These are phyloP conservation scores for Centroberyx gerrardi DNA, from an alignment of 2,797 vertebrate genomes.

Conservation along the genomic window DNA sequence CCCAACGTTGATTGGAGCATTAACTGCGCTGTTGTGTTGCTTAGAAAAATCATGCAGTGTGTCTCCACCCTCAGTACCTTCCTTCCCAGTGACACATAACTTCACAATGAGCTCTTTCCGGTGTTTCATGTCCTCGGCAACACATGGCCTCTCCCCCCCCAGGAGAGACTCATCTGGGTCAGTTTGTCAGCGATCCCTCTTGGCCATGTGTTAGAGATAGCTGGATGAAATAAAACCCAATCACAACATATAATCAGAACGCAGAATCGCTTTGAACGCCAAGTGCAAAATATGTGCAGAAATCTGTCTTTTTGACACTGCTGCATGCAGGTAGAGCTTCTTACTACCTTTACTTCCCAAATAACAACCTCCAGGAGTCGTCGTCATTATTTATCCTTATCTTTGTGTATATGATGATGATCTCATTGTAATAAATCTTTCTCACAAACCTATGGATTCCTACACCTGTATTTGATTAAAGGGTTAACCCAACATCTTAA, in stretches of 20 bases:
- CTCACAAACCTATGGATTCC: neutral
- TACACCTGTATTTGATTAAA: neutral
- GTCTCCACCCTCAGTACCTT: constrained; percentile 31
- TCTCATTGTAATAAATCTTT: constrained; percentile 5
- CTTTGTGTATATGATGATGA: neutral
- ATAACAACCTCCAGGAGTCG: neutral
- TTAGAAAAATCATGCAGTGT: constrained; percentile 24
- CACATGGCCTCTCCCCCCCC: constrained; percentile 7
- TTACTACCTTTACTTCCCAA: neutral
- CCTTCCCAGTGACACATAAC: constrained; percentile 36
- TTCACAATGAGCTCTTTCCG: constrained; percentile 31
- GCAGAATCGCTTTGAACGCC: neutral
- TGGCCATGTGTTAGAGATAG: neutral
- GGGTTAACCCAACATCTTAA: neutral
- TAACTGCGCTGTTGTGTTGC: constrained; percentile 28
- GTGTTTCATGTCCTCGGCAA: constrained; percentile 37
- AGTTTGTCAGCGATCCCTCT: constrained; percentile 24
- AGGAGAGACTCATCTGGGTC: constrained; percentile 28
- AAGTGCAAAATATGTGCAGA: neutral
- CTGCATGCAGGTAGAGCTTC: neutral
- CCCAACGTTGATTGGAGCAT: constrained; percentile 35
- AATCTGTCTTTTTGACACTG: neutral
- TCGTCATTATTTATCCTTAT: constrained; percentile 10
- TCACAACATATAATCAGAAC: constrained; percentile 33
- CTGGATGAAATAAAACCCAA: constrained; percentile 14